phyloP scores from a whole-genome alignment of 2,888 invertebrate genomes.

The Glaucopsyche alexis region DNA sequence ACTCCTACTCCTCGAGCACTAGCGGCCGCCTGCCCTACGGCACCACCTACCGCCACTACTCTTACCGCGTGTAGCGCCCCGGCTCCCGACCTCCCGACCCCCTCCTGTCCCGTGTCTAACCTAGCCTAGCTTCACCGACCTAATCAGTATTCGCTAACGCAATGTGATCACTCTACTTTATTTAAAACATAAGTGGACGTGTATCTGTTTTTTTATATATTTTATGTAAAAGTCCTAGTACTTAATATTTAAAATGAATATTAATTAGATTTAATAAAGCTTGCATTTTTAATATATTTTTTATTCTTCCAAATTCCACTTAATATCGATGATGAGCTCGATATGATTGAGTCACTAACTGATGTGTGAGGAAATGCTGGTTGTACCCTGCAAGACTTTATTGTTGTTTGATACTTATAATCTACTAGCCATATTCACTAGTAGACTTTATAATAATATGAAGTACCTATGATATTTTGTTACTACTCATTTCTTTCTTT shows the following conservation, averaged over 20 bases:
- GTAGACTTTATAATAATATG: not conserved
- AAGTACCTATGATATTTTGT: not conserved
- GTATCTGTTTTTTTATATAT: constrained; percentile 61
- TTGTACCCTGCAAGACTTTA: constrained; percentile 4
- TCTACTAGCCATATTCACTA: not conserved
- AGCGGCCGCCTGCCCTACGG: constrained; percentile 91
- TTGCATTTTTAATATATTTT: constrained; percentile 67
- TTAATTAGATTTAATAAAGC: constrained; percentile 78
- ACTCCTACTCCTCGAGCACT: constrained; percentile 89
- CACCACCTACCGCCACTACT: constrained; percentile 90
- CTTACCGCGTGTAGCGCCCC: constrained; percentile 88
- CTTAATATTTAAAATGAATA: constrained; percentile 60
- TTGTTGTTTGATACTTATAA: constrained; percentile 4
- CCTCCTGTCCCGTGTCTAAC: constrained; percentile 47
- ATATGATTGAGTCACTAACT: constrained; percentile 38
- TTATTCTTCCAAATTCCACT: constrained; percentile 56
- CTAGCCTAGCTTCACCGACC: constrained; percentile 48
- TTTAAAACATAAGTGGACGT: constrained; percentile 61
- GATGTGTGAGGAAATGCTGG: constrained; percentile 7
- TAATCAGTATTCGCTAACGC: constrained; percentile 76
- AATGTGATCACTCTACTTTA: constrained; percentile 72
- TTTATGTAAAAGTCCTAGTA: constrained; percentile 45
- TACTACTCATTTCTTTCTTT: not conserved
- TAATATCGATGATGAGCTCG: constrained; percentile 66
- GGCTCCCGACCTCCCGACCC: constrained; percentile 47